phyloP scores from a whole-genome alignment of 1,140 invertebrate species.

The Oryzaephilus surinamensis region DNA sequence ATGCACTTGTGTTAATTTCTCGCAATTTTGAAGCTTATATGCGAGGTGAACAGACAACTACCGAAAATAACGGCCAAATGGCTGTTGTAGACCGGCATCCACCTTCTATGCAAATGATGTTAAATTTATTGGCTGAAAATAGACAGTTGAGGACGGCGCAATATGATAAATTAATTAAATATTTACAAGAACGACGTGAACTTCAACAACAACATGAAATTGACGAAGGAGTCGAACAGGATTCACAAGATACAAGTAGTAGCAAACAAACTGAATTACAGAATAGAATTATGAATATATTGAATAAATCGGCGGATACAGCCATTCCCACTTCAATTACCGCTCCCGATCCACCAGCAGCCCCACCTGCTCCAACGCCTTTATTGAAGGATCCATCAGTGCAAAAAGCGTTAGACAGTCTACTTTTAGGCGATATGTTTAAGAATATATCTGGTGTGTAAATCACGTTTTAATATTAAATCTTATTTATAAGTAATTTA shows the following conservation, averaged over 20 bases:
- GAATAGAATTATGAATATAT: slow-evolving; percentile 72
- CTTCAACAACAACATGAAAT: slow-evolving; percentile 60
- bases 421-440: slow-evolving; percentile 53
- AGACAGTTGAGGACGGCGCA: slow-evolving; percentile 67
- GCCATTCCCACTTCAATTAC: slow-evolving; percentile 28
- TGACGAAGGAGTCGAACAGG: slow-evolving; percentile 44
- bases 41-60: slow-evolving; percentile 41
- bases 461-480: slow-evolving; percentile 1
- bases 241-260: slow-evolving; percentile 36
- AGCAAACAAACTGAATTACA: slow-evolving; percentile 62
- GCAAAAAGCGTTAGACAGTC: slow-evolving; percentile 63
- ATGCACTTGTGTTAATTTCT: slow-evolving; percentile 68
- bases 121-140: slow-evolving; percentile 72
- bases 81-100: slow-evolving; percentile 47
- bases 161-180: slow-evolving; percentile 69
- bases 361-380: slow-evolving; percentile 35
- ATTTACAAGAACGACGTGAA: slow-evolving; percentile 64
- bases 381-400: slow-evolving; percentile 60
- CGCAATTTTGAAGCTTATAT: slow-evolving; percentile 74
- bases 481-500: not conserved
- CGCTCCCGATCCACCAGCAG: slow-evolving; percentile 9
- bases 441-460: slow-evolving; percentile 37
- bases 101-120: slow-evolving; percentile 56
- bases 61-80: slow-evolving; percentile 27
- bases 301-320: slow-evolving; percentile 46